Evolutionary conservation across 2,888 invertebrate species (phyloP).

Genomic region (Agonum fuliginosum): DNA sequence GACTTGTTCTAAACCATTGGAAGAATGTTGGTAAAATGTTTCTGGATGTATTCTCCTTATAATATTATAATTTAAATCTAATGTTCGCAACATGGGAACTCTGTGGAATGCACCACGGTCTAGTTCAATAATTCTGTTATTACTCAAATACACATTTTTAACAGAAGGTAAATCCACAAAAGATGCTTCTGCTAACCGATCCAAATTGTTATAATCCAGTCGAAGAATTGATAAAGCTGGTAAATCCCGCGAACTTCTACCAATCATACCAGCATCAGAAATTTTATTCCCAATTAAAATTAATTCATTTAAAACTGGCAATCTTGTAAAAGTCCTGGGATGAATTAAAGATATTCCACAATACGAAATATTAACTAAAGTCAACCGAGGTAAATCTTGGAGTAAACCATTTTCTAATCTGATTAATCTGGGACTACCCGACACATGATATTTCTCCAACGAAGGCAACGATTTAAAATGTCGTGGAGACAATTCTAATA

Average conservation of each 20-base stretch:
- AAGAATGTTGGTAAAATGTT: constrained; percentile 85
- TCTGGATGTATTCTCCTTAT: constrained; percentile 87
- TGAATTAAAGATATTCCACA: constrained; percentile 87
- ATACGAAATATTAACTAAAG: constrained; percentile 83
- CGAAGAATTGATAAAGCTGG: constrained; percentile 82
- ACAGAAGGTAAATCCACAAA: constrained; percentile 86
- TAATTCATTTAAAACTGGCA: constrained; percentile 83
- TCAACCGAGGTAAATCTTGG: constrained; percentile 77
- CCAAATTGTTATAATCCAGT: constrained; percentile 83
- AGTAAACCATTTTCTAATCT: constrained; percentile 84
- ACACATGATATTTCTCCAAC: constrained; percentile 81
- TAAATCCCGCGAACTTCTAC: constrained; percentile 84
- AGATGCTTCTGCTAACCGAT: constrained; percentile 83
- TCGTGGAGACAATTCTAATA: constrained; percentile 80
- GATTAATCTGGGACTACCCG: constrained; percentile 79
- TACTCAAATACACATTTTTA: constrained; percentile 80
- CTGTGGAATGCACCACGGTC: constrained; percentile 88
- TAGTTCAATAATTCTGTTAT: constrained; percentile 84
- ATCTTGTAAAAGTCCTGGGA: constrained; percentile 82
- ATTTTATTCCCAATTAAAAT: constrained; percentile 84
- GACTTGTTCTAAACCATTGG: constrained; percentile 85
- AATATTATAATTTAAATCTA: constrained; percentile 86
- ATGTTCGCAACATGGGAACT: constrained; percentile 81
- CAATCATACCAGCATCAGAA: constrained; percentile 87
- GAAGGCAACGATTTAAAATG: constrained; percentile 83